Percentiles rank a stretch among this genome's conserved stretches.
phyloP scores from a whole-genome alignment of 2,797 vertebrate species.

The Vespertilio murinus region DNA sequence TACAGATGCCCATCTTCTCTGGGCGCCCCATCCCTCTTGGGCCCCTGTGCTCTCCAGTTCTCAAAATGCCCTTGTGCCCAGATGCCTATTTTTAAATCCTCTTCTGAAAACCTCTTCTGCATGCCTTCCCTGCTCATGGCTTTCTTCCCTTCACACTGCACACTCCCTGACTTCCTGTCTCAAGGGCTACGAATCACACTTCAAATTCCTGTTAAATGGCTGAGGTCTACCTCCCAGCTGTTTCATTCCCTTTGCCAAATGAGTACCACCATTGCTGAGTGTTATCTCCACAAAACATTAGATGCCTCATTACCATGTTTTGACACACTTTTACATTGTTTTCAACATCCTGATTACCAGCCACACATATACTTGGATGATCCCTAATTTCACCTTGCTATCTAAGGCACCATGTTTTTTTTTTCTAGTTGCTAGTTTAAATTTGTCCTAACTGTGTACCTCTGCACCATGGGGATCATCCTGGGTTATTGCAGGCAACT shows the following conservation, averaged over 20 bases:
- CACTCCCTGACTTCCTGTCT: background rate
- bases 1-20: background rate
- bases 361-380: background rate
- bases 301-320: background rate
- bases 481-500: background rate
- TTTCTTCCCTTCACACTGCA: background rate
- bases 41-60: background rate
- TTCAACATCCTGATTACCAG: background rate
- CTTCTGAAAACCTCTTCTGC: background rate
- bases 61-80: background rate
- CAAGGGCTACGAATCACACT: background rate
- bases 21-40: fast-evolving
- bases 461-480: background rate
- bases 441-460: background rate
- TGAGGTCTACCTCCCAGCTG: background rate
- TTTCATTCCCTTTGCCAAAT: background rate
- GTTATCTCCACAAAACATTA: background rate
- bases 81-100: background rate
- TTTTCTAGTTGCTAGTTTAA: background rate
- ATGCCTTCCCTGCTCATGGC: background rate
- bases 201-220: background rate
- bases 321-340: background rate
- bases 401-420: background rate
- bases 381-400: background rate
- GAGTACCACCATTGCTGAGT: background rate